These are phyloP conservation scores for Cotesia chilonis DNA, from an alignment of 1,140 invertebrate genomes.

Conservation along the genomic window DNA sequence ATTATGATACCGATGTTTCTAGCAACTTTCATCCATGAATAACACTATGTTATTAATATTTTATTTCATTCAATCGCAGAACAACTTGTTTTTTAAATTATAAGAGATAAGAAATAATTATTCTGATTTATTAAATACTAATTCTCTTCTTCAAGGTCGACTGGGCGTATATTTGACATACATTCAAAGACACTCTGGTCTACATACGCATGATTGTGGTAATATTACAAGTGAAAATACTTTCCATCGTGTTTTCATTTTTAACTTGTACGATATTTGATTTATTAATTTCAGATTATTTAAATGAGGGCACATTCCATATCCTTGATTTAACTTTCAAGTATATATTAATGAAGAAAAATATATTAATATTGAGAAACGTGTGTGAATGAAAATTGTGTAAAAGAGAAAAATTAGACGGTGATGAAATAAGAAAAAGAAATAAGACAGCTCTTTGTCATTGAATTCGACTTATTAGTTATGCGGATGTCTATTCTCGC, in stretches of 20 bases:
- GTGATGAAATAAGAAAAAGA: constrained; percentile 25
- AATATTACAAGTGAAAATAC: constrained; percentile 20
- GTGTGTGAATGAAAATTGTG: constrained; percentile 13
- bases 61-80: no score
- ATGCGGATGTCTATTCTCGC: constrained; percentile 34
- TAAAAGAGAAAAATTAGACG: constrained; percentile 21
- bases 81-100: no score
- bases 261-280: neutral
- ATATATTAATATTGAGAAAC: neutral
- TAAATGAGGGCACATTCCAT: neutral
- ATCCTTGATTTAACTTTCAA: constrained; percentile 11
- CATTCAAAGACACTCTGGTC: neutral
- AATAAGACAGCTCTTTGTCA: constrained; percentile 19
- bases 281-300: constrained; percentile 3
- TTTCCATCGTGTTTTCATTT: constrained; percentile 16
- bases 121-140: no score
- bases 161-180: constrained; percentile 3
- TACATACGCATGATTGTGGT: constrained; percentile 5
- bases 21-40: constrained; percentile 1
- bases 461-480: constrained; percentile 26
- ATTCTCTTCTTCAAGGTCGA: constrained; percentile 4
- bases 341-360: constrained; percentile 13
- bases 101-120: no score
- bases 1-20: neutral
- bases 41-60: neutral